A percentile compares a stretch with the other conserved stretches of the same genome.
phyloP scores from a whole-genome alignment of 2,797 vertebrate species.

The Anisognathus igniventris region DNA sequence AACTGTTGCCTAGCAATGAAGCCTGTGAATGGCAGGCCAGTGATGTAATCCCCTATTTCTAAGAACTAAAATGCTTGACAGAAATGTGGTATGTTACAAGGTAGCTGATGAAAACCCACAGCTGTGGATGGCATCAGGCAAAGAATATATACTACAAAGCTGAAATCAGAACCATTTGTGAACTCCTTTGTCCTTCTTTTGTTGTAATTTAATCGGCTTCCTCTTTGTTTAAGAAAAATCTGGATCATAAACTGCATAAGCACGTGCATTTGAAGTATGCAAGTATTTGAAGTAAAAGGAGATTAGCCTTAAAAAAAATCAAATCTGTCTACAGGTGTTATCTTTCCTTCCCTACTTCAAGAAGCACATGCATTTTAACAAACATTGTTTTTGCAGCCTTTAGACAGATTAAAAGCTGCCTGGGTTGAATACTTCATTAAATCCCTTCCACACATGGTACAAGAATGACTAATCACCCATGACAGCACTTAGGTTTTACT shows the following conservation, averaged over 20 bases:
- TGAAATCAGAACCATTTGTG: not conserved
- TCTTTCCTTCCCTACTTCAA: not conserved
- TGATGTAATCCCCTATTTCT: not conserved
- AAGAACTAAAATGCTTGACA: not conserved
- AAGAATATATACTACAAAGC: not conserved
- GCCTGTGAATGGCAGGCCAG: not conserved
- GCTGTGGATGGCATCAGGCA: not conserved
- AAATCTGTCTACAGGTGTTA: not conserved
- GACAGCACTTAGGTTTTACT: not conserved
- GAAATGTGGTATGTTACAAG: not conserved
- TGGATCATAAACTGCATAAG: not conserved
- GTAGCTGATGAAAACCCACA: not conserved
- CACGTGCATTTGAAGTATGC: not conserved
- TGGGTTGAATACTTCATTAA: not conserved
- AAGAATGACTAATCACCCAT: not conserved
- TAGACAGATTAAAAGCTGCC: not conserved
- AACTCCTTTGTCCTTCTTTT: not conserved
- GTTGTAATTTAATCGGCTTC: not conserved
- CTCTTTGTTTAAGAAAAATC: not conserved
- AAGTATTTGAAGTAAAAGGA: not conserved
- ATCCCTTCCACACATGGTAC: not conserved
- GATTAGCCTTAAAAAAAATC: not conserved
- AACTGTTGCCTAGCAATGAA: conserved; percentile 40
- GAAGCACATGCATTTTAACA: not conserved
- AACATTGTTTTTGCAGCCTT: not conserved